Evolutionary conservation across 2,797 vertebrate genomes (phyloP), one percentile per base, ranked within the genome.

Genomic region (Neostethus bicornis): DNA sequence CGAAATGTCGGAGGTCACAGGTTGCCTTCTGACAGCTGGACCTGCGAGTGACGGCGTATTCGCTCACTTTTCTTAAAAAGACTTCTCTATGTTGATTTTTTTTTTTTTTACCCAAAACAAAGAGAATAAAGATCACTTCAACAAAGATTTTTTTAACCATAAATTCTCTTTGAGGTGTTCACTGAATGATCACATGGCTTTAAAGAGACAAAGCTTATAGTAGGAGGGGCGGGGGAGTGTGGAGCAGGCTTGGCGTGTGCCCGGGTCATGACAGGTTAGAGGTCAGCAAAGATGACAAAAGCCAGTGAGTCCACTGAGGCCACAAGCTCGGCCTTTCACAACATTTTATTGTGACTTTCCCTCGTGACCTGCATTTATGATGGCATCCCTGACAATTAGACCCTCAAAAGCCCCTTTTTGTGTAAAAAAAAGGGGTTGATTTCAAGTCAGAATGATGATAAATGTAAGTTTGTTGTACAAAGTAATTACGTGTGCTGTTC

Each of bases 1-100:
- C 51, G 51, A 78, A 64, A 73, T 51, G 69, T 78, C 73, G 70
- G 64, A 70, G 80, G 86, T 88, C 79, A 85, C 84, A 79, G 63
- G 74, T 80, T 81, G 78, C 62, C 56, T 83, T 79, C 73, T 68
- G 65, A 61, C 86, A 85, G 77, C 89, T 85, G 85, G 84, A 65
- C 66, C 51, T 28, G 67, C 25, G 49, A 48, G 43, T 25, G 44
- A 41, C 59, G 35, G 29, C 45, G n/a, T n/a, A n/a, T n/a, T n/a
- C n/a, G n/a, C n/a, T n/a, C n/a, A n/a, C n/a, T n/a, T n/a, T n/a
- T n/a, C n/a, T n/a, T n/a, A n/a, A n/a, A n/a, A n/a, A n/a, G n/a
- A n/a, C n/a, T n/a, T n/a, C n/a, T n/a, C n/a, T n/a, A n/a, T n/a
- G n/a, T n/a, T n/a, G n/a, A n/a, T n/a, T n/a, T n/a, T n/a, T n/a